Base-by-base conservation (phyloP, 2,113 vertebrate species). In the Melanerpes formicivorus region DNA sequence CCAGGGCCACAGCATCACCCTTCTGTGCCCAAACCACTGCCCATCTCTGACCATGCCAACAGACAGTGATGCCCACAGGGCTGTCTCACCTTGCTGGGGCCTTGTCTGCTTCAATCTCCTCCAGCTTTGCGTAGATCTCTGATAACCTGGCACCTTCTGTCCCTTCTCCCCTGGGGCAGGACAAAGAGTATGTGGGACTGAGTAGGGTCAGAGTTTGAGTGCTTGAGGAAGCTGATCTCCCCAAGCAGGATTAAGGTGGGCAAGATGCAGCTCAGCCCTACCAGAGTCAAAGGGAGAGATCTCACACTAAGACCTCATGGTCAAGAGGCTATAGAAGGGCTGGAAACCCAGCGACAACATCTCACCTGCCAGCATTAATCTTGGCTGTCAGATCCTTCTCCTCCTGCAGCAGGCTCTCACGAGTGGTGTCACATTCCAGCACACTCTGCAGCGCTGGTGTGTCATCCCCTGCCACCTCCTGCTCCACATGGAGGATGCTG, bases 51-150 rank as follows among this genome's bases (percentile, higher is more conserved):
- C 65, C 42, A 18, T 10, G 32, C 10, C 44, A 91, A 88, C 18
- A 37, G 25, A 54, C 4, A 87, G 52, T 1, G 1, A 63, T 25
- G 50, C n/a, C 32, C 40, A 11, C 27, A 32, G 32, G 25, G 30
- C 52, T 40, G 8, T n/a, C 95, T 96, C 97, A 99, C 99, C 99
- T 98, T 13, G 99, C 99, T 7, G 99, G 99, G 1, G 99, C 99
- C 92, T 99, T 99, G 96, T 99, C 99, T 4, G 99, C 98, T 32
- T 99, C 99, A 25, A 99, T 99, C 97, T 99, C 99, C 90, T 99
- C 99, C 96, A 99, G 96, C 72, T 98, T 98, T 17, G 96, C 86
- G 19, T 99, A 99, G 95, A 99, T 98, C 97, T 99, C 99, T 0
- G 99, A 98, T 25, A 99, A 97, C 37, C 98, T 97, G 34, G 98